Evolutionary conservation across 1,140 invertebrate genomes (phyloP).

Genomic region (Druon quercuslanigerum): DNA sequence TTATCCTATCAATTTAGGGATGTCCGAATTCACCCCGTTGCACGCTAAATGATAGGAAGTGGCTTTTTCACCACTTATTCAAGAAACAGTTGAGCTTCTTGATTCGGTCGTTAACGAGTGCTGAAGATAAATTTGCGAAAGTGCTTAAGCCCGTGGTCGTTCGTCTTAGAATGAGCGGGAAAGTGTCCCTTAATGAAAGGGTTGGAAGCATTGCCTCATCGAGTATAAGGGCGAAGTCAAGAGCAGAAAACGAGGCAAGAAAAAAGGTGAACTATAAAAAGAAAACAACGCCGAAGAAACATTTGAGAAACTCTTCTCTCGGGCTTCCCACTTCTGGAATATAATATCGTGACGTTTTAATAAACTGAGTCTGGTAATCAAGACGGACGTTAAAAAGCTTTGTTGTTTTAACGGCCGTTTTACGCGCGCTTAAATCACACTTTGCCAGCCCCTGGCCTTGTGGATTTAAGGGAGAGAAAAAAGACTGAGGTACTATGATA

Average conservation of each 20-base stretch:
- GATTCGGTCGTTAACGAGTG: conserved; percentile 32
- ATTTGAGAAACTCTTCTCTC: conserved; percentile 39
- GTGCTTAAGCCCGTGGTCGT: neutral
- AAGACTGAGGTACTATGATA: conserved; percentile 29
- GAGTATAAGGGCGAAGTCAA: conserved; percentile 36
- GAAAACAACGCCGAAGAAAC: conserved; percentile 31
- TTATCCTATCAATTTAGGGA: no score
- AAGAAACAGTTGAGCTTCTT: conserved; percentile 21
- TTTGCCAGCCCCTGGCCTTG: conserved; percentile 52
- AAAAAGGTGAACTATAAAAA: conserved; percentile 39
- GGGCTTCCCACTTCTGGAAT: conserved; percentile 48
- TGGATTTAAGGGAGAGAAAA: conserved; percentile 46
- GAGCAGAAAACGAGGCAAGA: conserved; percentile 33
- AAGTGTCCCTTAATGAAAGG: conserved; percentile 47
- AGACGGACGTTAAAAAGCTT: conserved; percentile 72
- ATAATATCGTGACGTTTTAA: conserved; percentile 74
- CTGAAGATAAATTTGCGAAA: conserved; percentile 39
- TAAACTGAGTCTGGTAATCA: conserved; percentile 75
- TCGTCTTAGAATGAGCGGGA: conserved; percentile 10
- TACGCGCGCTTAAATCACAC: conserved; percentile 74
- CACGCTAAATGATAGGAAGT: no score
- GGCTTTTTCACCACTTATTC: no score
- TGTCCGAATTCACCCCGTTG: no score
- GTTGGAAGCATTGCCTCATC: conserved; percentile 35
- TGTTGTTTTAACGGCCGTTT: conserved; percentile 75